Percentiles rank a stretch among this genome's conserved stretches.
Conservation (phyloP, 1,140 invertebrate species). For the Harlomillsia oculata region DNA sequence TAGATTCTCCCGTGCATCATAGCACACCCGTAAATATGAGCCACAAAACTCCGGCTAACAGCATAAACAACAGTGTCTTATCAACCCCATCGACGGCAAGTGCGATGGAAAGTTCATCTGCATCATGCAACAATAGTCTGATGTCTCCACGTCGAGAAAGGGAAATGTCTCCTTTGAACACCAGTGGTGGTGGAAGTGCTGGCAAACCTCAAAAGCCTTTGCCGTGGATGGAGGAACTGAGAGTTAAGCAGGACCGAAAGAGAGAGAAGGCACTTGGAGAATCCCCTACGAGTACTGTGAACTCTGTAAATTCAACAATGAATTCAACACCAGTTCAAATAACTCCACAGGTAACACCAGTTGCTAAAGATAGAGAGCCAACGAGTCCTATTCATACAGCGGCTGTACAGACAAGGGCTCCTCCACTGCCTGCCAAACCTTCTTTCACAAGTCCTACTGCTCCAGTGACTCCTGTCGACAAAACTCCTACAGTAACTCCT, state of each 20-base stretch:
- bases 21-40: slow-evolving; percentile 20
- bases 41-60: slow-evolving; percentile 1
- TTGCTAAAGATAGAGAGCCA: slow-evolving; percentile 8
- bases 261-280: background rate
- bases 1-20: slow-evolving; percentile 8
- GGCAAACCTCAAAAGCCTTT: slow-evolving; percentile 6
- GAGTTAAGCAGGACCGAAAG: slow-evolving; percentile 32
- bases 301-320: background rate
- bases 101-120: slow-evolving; percentile 6
- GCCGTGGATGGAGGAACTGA: slow-evolving; percentile 33
- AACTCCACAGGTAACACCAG: background rate
- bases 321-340: background rate
- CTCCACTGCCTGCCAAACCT: slow-evolving; percentile 34
- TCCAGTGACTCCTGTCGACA: background rate
- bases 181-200: background rate
- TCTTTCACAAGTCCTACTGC: background rate
- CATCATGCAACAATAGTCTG: slow-evolving; percentile 2
- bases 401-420: slow-evolving; percentile 12
- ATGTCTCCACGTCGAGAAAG: slow-evolving; percentile 7
- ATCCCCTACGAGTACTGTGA: background rate
- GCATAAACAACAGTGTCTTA: slow-evolving; percentile 5
- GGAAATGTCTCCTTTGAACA: slow-evolving; percentile 14
- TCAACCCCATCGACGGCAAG: slow-evolving; percentile 7
- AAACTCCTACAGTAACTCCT: background rate
- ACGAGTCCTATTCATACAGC: background rate